Conservation (phyloP, 1,140 invertebrate species). For the Zaprionus kolodkinae region DNA sequence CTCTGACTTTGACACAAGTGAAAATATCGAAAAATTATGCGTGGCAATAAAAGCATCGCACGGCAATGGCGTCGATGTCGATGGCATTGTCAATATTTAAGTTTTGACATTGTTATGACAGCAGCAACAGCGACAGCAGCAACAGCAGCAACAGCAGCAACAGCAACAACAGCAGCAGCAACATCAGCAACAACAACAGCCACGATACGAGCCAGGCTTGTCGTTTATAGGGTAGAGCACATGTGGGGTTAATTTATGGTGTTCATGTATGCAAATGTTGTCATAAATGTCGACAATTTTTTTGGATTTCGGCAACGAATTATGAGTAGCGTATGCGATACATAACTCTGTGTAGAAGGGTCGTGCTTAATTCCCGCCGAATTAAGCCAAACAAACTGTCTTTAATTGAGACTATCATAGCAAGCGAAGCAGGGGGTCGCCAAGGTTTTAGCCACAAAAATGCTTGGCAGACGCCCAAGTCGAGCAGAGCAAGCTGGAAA, state of each 20-base stretch:
- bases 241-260: constrained; percentile 74
- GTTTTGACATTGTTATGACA: constrained; percentile 79
- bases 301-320: constrained; percentile 51
- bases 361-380: constrained; percentile 16
- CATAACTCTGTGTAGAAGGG: background rate
- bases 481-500: background rate
- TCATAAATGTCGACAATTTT: constrained; percentile 76
- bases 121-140: constrained; percentile 48
- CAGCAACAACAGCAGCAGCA: background rate
- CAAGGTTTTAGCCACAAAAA: constrained; percentile 4
- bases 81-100: constrained; percentile 81
- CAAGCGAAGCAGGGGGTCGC: too few relatives aligned
- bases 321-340: constrained; percentile 46
- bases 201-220: constrained; percentile 18
- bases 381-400: constrained; percentile 31
- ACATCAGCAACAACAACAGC: background rate
- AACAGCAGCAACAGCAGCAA: constrained; percentile 30
- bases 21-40: constrained; percentile 80
- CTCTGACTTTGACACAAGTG: constrained; percentile 65
- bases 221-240: constrained; percentile 43
- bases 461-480: constrained; percentile 21
- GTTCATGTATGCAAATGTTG: constrained; percentile 81
- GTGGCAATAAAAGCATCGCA: constrained; percentile 64
- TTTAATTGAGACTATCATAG: constrained; percentile 36
- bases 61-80: constrained; percentile 61